Evolutionary conservation across 2,113 vertebrate species (phyloP), one percentile per base, ranked within the genome.

Genomic region (Scartelaos histophorus): DNA sequence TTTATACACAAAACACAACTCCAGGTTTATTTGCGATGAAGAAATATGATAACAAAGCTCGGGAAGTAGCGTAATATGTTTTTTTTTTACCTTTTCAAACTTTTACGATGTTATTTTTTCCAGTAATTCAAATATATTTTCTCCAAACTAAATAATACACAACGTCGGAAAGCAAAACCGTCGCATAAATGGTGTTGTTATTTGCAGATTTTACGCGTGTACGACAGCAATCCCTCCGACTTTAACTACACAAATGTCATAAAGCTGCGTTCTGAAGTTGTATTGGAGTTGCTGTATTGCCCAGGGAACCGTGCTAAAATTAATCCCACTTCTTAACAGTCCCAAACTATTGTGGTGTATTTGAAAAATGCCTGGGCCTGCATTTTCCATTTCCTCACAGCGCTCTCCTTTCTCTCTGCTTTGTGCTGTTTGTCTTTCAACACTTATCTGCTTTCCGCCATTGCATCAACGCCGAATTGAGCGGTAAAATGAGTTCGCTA

Each of bases 341-440:
- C 67, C 19, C 34, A 86, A 81, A 67, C 38, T 4, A 66, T 86
- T 77, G 82, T 70, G 64, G 35, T 49, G 21, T 3, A 66, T 74
- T 62, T 58, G 38, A 85, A 87, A 64, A 84, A 80, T 46, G 58
- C 71, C 73, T 0, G 1, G 24, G 62, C 53, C 43, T 68, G 79
- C 74, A 74, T 29, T 69, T 71, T 51, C 72, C 57, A 72, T 78
- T 53, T 70, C 64, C 46, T 61, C 4, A 49, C 69, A 22, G 21
- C 4, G 24, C 66, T 2, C 13, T 76, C 70, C 54, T 4, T 78
- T 82, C 77, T 17, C 69, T 83, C 73, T 16, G 49, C 76, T 82
- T 89, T 87, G 77, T 83, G 85, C 84, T 67, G 62, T 80, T 73
- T 82, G 78, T 85, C 85, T 85, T 84, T 82, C 69, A 78, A 76